A percentile compares a stretch with the other conserved stretches of the same genome.
Conservation (phyloP, 2,888 invertebrate species). For the Himalopsyche anomala region DNA sequence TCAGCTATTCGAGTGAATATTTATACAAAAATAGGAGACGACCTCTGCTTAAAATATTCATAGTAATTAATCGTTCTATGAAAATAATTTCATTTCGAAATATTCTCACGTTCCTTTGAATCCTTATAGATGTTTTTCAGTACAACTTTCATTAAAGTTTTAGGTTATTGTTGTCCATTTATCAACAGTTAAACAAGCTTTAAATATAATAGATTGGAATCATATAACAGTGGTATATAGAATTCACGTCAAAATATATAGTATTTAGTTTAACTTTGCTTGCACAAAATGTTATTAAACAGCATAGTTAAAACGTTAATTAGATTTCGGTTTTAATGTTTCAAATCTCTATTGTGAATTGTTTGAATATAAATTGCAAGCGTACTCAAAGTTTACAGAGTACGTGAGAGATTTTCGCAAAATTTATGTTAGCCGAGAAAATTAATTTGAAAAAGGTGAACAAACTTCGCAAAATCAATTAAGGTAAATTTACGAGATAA, state of each 20-base stretch:
- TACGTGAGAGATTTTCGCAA: constrained; percentile 22
- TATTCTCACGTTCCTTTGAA: not conserved
- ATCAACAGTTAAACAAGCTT: not conserved
- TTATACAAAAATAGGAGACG: too few species aligned
- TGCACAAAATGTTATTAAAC: not conserved
- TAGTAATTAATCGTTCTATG: too few species aligned
- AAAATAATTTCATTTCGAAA: too few species aligned
- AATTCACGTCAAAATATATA: not conserved
- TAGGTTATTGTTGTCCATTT: not conserved
- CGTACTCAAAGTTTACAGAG: not conserved
- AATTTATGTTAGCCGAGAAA: constrained; percentile 24
- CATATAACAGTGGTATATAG: not conserved
- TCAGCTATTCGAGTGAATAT: too few species aligned
- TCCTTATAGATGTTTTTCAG: not conserved
- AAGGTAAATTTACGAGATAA: constrained; percentile 18
- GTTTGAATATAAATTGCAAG: constrained; percentile 20
- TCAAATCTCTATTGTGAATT: not conserved
- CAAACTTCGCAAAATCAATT: constrained; percentile 7
- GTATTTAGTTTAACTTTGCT: not conserved
- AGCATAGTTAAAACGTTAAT: not conserved
- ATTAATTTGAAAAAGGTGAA: constrained; percentile 26
- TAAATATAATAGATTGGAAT: not conserved
- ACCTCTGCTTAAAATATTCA: too few species aligned
- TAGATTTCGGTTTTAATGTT: constrained; percentile 21
- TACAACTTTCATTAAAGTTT: not conserved